These are phyloP conservation scores for Tachystola acroxantha DNA, from an alignment of 2,888 invertebrate genomes.

Conservation along the genomic window DNA sequence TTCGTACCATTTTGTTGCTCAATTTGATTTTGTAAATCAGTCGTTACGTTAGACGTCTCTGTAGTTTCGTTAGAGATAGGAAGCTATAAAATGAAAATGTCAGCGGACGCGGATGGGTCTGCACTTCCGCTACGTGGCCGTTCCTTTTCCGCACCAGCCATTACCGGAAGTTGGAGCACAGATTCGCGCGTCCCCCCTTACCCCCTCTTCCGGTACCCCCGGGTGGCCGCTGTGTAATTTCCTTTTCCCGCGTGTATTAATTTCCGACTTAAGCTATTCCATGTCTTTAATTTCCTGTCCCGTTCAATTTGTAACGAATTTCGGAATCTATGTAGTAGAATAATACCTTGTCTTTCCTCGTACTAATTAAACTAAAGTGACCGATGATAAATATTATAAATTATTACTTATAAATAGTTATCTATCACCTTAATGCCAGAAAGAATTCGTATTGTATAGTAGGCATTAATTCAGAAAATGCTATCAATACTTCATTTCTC, in stretches of 20 bases:
- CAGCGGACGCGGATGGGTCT: conserved; percentile 6
- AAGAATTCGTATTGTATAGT: too few relatives aligned
- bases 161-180: conserved; percentile 57
- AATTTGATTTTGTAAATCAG: not conserved
- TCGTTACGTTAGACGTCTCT: not conserved
- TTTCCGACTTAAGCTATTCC: conserved; percentile 66
- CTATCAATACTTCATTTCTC: too few relatives aligned
- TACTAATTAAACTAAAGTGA: too few relatives aligned
- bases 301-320: not conserved
- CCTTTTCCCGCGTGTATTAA: conserved; percentile 72
- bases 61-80: not conserved
- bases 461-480: too few relatives aligned
- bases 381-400: too few relatives aligned
- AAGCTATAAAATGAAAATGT: conserved; percentile 1
- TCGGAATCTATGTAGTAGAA: too few relatives aligned
- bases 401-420: too few relatives aligned
- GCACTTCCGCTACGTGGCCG: conserved; percentile 26
- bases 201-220: conserved; percentile 56
- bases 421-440: too few relatives aligned
- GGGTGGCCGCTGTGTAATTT: conserved; percentile 67
- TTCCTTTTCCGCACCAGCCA: conserved; percentile 50
- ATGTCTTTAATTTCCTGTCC: conserved; percentile 59
- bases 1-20: not conserved
- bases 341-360: too few relatives aligned
- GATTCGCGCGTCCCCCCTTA: conserved; percentile 41